A percentile compares a stretch with the other conserved stretches of the same genome.
Evolutionary conservation across 1,140 invertebrate genomes (phyloP).

Genomic region (Drosophila asahinai): DNA sequence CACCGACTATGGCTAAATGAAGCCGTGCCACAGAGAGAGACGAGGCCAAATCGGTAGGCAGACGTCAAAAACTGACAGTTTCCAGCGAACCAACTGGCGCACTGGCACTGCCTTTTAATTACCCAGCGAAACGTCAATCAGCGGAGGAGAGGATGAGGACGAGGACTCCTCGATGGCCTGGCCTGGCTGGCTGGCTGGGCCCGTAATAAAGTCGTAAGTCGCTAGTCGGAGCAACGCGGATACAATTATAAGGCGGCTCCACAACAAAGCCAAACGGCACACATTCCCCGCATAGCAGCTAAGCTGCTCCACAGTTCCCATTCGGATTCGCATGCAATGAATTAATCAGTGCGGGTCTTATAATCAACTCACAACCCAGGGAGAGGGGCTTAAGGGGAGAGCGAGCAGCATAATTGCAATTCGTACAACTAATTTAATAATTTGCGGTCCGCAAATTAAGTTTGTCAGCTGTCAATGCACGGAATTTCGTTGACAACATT

Average conservation of each 20-base stretch:
- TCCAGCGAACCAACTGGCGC: slow-evolving; percentile 56
- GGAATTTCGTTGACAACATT: slow-evolving; percentile 83
- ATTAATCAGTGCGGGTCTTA: slow-evolving; percentile 73
- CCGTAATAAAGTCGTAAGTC: slow-evolving; percentile 76
- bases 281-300: slow-evolving; percentile 66
- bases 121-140: slow-evolving; percentile 74
- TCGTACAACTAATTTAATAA: slow-evolving; percentile 83
- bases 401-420: slow-evolving; percentile 64
- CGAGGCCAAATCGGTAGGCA: slow-evolving; percentile 49
- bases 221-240: slow-evolving; percentile 49
- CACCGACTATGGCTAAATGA: slow-evolving; percentile 62
- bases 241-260: slow-evolving; percentile 79
- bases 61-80: slow-evolving; percentile 77
- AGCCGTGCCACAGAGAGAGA: slow-evolving; percentile 52
- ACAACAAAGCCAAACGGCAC: slow-evolving; percentile 78
- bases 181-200: slow-evolving; percentile 19
- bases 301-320: slow-evolving; percentile 49
- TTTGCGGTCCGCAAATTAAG: slow-evolving; percentile 78
- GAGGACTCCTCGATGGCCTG: slow-evolving; percentile 19
- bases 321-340: slow-evolving; percentile 70
- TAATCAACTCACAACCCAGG: slow-evolving; percentile 13
- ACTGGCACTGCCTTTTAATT: slow-evolving; percentile 70
- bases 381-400: background rate
- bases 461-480: slow-evolving; percentile 79
- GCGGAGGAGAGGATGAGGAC: slow-evolving; percentile 2